phyloP scores from a whole-genome alignment of 2,113 vertebrate genomes.

The Corythornis vintsioides region DNA sequence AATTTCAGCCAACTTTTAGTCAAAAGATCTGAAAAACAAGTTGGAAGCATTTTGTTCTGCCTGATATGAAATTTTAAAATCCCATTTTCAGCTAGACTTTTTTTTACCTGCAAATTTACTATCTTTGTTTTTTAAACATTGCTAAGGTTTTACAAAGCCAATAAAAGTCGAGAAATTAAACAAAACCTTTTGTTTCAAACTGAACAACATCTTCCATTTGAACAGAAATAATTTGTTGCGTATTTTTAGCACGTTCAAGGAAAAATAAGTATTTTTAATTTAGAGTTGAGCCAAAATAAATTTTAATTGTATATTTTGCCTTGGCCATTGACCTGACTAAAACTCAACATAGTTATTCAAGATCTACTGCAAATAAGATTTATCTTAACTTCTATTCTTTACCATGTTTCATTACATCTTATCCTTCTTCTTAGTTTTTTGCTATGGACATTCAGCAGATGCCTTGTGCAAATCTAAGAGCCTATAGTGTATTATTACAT shows the following conservation, averaged over 20 bases:
- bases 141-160: background rate
- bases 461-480: background rate
- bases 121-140: background rate
- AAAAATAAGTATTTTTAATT: background rate
- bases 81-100: background rate
- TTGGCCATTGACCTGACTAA: background rate
- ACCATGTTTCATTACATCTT: background rate
- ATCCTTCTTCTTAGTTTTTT: constrained; percentile 12
- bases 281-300: background rate
- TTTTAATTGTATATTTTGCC: background rate
- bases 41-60: background rate
- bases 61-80: background rate
- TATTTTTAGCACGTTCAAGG: background rate
- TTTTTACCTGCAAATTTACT: background rate
- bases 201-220: background rate
- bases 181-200: background rate
- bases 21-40: background rate
- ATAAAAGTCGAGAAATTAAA: background rate
- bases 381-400: background rate
- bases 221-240: background rate
- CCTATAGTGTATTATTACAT: background rate
- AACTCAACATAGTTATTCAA: background rate
- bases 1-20: background rate
- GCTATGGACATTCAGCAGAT: background rate
- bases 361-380: background rate